Evolutionary conservation across 2,888 invertebrate genomes (phyloP), one percentile per base, ranked within the genome.

Genomic region (Venustoraphidia nigricollis): DNA sequence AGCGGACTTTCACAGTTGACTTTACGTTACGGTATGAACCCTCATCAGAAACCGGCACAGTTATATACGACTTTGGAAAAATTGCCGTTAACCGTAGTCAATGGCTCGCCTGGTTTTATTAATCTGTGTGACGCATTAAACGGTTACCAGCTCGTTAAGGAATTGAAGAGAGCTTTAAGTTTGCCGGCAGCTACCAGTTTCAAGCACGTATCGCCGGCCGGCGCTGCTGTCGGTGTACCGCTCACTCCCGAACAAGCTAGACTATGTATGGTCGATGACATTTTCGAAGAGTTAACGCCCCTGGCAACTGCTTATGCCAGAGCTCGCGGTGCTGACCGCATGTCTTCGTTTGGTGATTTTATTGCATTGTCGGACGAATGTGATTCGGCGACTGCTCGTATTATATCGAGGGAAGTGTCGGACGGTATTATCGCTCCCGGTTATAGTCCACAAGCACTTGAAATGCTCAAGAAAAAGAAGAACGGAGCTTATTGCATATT

Each of bases 311-410:
- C 97, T 1, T 97, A 97, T 68, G 96, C 95, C 0, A 75, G 96
- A 50, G 97, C 97, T 0, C 78, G 97, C 62, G 96, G 97, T 45
- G 95, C 96, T 11, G 97, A 98, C 68, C 78, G 97, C 47, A 97
- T 98, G 97, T 96, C 95, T 9, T 96, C 96, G 1, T 98, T 97
- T 67, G 97, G 98, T 0, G 98, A 98, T 69, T 97, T 97, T 66
- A 79, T 97, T 36, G 94, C 95, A 0, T 66, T 98, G 0, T 96
- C 95, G 0, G 93, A 95, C 63, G 66, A 70, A 1, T 98, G 97
- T 62, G 97, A 98, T 67, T 78, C 75, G 44, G 62, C 81, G 51
- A 98, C 97, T 0, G 97, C 98, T 0, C 81, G 77, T 62, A 87
- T 98, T 48, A 92, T 98, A 51, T 87, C 91, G 0, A 79, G 86